These are phyloP conservation scores for Aphyosemion australe DNA, from an alignment of 2,113 vertebrate species.

Conservation along the genomic window DNA sequence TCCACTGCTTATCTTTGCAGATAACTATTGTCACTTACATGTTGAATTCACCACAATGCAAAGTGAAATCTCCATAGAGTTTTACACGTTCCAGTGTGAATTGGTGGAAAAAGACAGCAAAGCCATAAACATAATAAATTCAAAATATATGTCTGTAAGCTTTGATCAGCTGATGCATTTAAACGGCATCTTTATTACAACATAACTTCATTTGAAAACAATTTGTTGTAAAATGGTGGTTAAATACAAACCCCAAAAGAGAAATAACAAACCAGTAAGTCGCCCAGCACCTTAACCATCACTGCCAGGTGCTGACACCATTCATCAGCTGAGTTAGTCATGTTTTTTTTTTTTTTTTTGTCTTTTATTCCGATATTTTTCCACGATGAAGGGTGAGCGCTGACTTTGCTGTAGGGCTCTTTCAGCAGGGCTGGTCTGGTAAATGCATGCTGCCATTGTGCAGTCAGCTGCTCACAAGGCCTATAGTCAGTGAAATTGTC, in stretches of 20 bases:
- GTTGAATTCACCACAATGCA: conserved; percentile 33
- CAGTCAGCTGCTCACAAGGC: conserved; percentile 64
- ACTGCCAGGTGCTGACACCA: conserved; percentile 39
- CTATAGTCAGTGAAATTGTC: conserved; percentile 67
- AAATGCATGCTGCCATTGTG: conserved; percentile 33
- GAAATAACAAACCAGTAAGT: neutral
- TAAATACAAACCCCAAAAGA: neutral
- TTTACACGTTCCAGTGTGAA: conserved; percentile 10
- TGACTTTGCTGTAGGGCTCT: conserved; percentile 21
- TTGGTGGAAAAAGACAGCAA: neutral
- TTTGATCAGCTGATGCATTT: neutral
- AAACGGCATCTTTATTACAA: neutral
- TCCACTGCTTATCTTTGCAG: conserved; percentile 24
- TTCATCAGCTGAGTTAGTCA: conserved; percentile 24
- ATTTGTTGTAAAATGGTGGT: too few relatives aligned
- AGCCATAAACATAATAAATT: too few relatives aligned
- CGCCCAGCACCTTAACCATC: conserved; percentile 6
- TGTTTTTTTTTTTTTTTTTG: conserved; percentile 60
- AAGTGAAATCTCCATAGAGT: conserved; percentile 27
- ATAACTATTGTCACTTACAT: conserved; percentile 24
- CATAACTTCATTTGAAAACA: neutral
- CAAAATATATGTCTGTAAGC: too few relatives aligned
- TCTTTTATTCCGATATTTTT: neutral
- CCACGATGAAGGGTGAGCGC: too few relatives aligned
- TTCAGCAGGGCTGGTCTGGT: conserved; percentile 23